A percentile compares a stretch with the other conserved stretches of the same genome.
Conservation (phyloP, 1,140 invertebrate genomes). For the Amphibalanus amphitrite region DNA sequence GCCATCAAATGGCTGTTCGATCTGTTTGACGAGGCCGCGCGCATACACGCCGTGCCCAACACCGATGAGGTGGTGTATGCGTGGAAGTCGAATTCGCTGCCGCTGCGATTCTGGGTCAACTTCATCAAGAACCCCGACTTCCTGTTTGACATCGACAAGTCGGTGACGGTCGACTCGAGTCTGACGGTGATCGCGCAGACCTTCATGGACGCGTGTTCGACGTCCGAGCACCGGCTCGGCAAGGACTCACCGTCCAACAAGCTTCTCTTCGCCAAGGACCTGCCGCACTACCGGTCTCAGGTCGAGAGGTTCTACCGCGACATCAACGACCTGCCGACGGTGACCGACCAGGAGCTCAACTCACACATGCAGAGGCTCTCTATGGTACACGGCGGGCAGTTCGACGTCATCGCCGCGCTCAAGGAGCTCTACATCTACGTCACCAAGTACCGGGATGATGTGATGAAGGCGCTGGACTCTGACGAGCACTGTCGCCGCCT, state of each 20-base stretch:
- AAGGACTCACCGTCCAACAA: constrained; percentile 93
- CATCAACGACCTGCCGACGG: constrained; percentile 62
- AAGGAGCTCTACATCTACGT: constrained; percentile 90
- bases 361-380: constrained; percentile 81
- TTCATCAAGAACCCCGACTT: constrained; percentile 95
- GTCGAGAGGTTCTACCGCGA: constrained; percentile 73
- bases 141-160: constrained; percentile 91
- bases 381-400: constrained; percentile 65
- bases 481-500: constrained; percentile 10
- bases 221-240: constrained; percentile 67
- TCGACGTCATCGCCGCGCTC: constrained; percentile 72
- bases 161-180: constrained; percentile 74
- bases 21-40: constrained; percentile 75
- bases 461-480: constrained; percentile 30
- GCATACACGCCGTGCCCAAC: constrained; percentile 51
- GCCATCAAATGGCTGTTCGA: constrained; percentile 93
- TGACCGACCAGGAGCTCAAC: constrained; percentile 80
- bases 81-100: constrained; percentile 72
- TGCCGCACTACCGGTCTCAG: constrained; percentile 48
- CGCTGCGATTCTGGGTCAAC: constrained; percentile 89
- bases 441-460: constrained; percentile 79
- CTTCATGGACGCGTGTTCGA: constrained; percentile 87
- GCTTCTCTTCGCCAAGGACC: constrained; percentile 83
- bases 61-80: constrained; percentile 82
- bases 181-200: constrained; percentile 89